phyloP scores from a whole-genome alignment of 1,140 invertebrate genomes.

The Penaeus chinensis region DNA sequence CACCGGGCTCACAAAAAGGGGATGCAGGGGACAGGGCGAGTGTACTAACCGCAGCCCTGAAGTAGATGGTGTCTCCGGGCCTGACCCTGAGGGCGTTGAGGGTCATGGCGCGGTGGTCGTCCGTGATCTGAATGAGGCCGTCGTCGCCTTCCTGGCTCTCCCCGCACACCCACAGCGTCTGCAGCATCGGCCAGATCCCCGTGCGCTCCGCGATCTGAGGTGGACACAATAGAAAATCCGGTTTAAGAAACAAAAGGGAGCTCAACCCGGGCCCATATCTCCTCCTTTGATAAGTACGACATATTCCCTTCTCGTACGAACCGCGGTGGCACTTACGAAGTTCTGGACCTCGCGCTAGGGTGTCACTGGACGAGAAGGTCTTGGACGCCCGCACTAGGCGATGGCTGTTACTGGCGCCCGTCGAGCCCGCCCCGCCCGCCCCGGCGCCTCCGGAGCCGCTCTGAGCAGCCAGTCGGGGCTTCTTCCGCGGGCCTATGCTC shows the following conservation, averaged over 20 bases:
- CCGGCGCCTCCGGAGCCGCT: neutral
- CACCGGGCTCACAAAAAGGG: neutral
- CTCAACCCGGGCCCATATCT: too few relatives aligned
- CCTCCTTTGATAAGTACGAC: neutral
- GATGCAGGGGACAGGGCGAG: neutral
- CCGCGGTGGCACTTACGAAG: slow-evolving; percentile 51
- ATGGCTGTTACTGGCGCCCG: slow-evolving; percentile 27
- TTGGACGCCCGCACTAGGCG: slow-evolving; percentile 57
- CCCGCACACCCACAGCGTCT: slow-evolving; percentile 59
- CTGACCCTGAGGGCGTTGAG: slow-evolving; percentile 58
- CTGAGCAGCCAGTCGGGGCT: slow-evolving; percentile 42
- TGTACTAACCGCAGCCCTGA: slow-evolving; percentile 61
- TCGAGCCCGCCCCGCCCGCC: neutral
- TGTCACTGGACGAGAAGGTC: slow-evolving; percentile 61
- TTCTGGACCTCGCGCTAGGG: slow-evolving; percentile 62
- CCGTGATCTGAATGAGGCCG: slow-evolving; percentile 45
- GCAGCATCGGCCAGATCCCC: slow-evolving; percentile 62
- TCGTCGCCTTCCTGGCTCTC: slow-evolving; percentile 28
- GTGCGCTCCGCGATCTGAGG: slow-evolving; percentile 59
- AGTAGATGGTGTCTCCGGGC: slow-evolving; percentile 63
- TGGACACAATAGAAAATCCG: neutral
- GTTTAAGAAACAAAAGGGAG: neutral
- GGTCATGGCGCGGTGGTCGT: slow-evolving; percentile 59
- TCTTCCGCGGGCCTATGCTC: slow-evolving; percentile 47
- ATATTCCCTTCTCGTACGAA: neutral